These are phyloP conservation scores for Caenorhabditis remanei DNA, from an alignment of 1,140 invertebrate species.

Conservation along the genomic window DNA sequence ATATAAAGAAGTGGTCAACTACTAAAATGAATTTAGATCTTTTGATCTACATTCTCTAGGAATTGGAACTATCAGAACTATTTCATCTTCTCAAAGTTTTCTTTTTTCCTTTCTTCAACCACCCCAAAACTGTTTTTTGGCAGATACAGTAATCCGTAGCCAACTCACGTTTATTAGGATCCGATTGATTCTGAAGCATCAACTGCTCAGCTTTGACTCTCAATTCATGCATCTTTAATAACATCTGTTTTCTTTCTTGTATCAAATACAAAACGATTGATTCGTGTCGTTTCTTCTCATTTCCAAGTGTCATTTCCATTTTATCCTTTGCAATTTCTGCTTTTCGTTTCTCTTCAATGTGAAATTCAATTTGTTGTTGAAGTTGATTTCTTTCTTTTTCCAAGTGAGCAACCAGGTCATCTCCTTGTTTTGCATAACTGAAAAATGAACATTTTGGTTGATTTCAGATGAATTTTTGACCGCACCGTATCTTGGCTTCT, in stretches of 20 bases:
- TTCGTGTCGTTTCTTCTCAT: slow-evolving; percentile 50
- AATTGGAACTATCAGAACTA: no score
- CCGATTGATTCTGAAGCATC: neutral
- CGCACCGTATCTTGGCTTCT: slow-evolving; percentile 30
- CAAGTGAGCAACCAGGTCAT: slow-evolving; percentile 52
- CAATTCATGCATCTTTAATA: slow-evolving; percentile 48
- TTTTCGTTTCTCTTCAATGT: slow-evolving; percentile 54
- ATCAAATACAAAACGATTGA: slow-evolving; percentile 51
- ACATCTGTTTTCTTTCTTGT: slow-evolving; percentile 55
- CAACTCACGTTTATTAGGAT: slow-evolving; percentile 25
- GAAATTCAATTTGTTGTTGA: slow-evolving; percentile 54
- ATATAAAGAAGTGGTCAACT: no score
- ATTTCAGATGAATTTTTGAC: neutral
- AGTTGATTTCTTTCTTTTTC: slow-evolving; percentile 49
- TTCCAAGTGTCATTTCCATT: slow-evolving; percentile 50
- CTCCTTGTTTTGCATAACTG: slow-evolving; percentile 57
- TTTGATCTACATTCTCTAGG: no score
- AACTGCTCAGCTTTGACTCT: slow-evolving; percentile 36
- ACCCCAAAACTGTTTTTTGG: no score
- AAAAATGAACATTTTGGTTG: neutral
- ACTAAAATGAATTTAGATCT: no score
- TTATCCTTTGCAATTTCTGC: slow-evolving; percentile 51
- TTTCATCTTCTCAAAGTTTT: no score
- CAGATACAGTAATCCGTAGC: no score
- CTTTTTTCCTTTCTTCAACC: no score